Evolutionary conservation across 2,888 invertebrate species (phyloP), one percentile per base, ranked within the genome.

Genomic region (Neocrepidodera transversa): DNA sequence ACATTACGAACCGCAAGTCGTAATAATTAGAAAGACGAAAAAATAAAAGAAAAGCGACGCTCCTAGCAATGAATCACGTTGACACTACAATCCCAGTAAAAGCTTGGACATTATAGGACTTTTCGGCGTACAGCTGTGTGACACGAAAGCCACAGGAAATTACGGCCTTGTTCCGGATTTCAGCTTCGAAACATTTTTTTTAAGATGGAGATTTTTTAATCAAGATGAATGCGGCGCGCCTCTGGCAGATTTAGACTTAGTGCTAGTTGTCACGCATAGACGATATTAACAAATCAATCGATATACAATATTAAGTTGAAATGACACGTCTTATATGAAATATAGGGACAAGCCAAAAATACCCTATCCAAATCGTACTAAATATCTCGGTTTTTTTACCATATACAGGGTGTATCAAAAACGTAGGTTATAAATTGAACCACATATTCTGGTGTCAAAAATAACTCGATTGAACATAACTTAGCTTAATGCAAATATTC

Each of bases 141-240:
- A 78, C 78, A 78, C 75, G 78, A 72, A 77, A 76, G 67, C 68
- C 61, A 66, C 69, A 72, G 78, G 77, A 77, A 77, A 76, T 75
- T 76, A 74, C 73, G 74, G 73, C 71, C 72, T 69, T 76, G 71
- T 74, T 74, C 75, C 76, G 74, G 77, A 76, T 73, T 71, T 69
- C 55, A 50, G 69, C 69, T 73, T 74, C 75, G 75, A 71, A 71
- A 75, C 75, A 69, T 72, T 72, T 74, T 76, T 76, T 77, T 76
- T 76, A 74, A 76, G 75, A 78, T 75, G 76, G 77, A 72, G 72
- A 74, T 75, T 76, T 70, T 74, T 76, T 76, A 78, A 78, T 78
- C 77, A 76, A 72, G 74, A 76, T 74, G 77, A 78, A 78, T 76
- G 75, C 74, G 77, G 74, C 76, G 74, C 79, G 73, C 78, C 77